Evolutionary conservation across 2,113 vertebrate species (phyloP).

Genomic region (Chitala chitala): DNA sequence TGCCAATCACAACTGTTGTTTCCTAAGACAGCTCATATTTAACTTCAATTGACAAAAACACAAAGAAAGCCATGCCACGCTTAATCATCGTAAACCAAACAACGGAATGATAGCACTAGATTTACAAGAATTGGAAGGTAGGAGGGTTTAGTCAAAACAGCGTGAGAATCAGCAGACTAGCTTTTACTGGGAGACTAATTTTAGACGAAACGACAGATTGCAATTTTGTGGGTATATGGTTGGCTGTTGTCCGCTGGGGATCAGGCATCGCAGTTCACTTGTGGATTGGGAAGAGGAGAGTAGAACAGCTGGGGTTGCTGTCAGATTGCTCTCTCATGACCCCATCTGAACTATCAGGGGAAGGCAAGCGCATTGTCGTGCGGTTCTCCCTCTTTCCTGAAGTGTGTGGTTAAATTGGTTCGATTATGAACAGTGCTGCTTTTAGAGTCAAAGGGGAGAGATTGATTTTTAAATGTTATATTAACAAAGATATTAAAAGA

Average conservation of each 20-base stretch:
- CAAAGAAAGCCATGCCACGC: no score
- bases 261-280: constrained; percentile 21
- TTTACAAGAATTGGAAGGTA: constrained; percentile 4
- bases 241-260: constrained; percentile 25
- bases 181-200: constrained; percentile 10
- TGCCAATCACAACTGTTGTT: no score
- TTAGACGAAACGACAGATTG: constrained; percentile 25
- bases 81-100: background rate
- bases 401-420: no score
- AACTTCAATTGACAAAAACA: no score
- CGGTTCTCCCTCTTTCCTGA: no score
- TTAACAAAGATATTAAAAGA: no score
- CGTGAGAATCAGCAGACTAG: constrained; percentile 11
- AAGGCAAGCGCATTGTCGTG: background rate
- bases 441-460: no score
- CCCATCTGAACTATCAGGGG: constrained; percentile 21
- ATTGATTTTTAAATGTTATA: background rate
- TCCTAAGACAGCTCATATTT: no score
- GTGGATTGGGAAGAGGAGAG: constrained; percentile 10
- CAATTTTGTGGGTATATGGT: constrained; percentile 18
- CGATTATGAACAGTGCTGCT: no score
- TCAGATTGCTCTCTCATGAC: constrained; percentile 23
- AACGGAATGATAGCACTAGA: no score
- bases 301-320: constrained; percentile 14
- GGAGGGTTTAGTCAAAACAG: constrained; percentile 9